Conservation (phyloP, 2,113 vertebrate genomes). For the Phaethon lepturus region DNA sequence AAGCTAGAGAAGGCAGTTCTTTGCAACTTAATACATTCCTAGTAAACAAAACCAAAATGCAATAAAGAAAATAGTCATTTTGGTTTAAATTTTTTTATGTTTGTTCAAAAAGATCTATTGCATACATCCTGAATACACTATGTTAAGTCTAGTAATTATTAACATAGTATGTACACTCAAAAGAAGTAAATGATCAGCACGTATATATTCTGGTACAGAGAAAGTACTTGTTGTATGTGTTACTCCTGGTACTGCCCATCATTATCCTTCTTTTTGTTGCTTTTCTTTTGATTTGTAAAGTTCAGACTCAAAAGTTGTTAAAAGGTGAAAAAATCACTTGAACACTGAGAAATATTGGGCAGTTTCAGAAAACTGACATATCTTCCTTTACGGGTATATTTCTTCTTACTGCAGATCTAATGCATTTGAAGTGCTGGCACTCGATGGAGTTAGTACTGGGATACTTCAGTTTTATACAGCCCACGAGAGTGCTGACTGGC, state of each 20-base stretch:
- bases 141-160: neutral
- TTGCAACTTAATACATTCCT: neutral
- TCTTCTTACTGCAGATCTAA: conserved; percentile 82
- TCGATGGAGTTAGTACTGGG: conserved; percentile 86
- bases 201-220: neutral
- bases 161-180: neutral
- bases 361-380: conserved; percentile 1
- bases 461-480: conserved; percentile 90
- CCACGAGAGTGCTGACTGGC: conserved; percentile 92
- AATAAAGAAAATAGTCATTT: neutral
- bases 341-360: conserved; percentile 6
- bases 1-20: neutral
- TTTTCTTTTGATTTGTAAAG: neutral
- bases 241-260: neutral
- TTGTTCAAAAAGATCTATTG: neutral
- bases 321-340: neutral
- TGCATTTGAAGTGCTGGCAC: conserved; percentile 89
- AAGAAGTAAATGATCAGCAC: neutral
- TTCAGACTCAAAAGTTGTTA: neutral
- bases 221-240: neutral
- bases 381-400: conserved; percentile 38
- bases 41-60: neutral
- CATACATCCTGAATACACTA: neutral
- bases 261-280: neutral
- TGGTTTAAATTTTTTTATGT: neutral